A percentile compares a stretch with the other conserved stretches of the same genome.
These are phyloP conservation scores for Acanthopagrus latus DNA, from an alignment of 2,797 vertebrate species.

Conservation along the genomic window DNA sequence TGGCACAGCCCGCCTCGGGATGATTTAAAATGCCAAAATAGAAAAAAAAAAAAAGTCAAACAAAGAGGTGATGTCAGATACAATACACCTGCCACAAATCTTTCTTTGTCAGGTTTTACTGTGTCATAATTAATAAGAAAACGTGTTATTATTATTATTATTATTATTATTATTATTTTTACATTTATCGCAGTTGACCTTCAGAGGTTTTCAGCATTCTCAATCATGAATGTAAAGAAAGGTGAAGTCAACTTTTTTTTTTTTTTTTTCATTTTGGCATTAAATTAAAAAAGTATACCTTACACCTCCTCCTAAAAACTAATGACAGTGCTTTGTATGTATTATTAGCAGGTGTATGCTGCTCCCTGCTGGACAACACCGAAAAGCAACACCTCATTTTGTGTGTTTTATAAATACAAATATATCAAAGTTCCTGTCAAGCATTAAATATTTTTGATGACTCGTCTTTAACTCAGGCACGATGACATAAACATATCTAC, in stretches of 20 bases:
- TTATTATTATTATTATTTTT: not conserved
- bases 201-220: not conserved
- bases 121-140: not conserved
- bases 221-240: not conserved
- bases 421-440: not conserved
- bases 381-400: not conserved
- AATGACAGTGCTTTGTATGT: not conserved
- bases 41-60: not conserved
- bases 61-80: not conserved
- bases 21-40: constrained; percentile 10
- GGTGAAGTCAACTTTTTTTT: no score
- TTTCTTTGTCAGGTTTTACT: not conserved
- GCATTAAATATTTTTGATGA: not conserved
- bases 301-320: not conserved
- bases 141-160: not conserved
- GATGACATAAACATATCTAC: not conserved
- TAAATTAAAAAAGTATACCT: no score
- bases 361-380: constrained; percentile 25
- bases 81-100: not conserved
- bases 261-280: not conserved
- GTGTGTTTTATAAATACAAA: not conserved
- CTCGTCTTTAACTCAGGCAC: not conserved
- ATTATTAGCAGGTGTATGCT: not conserved
- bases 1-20: not conserved
- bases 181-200: not conserved